phyloP scores from a whole-genome alignment of 2,888 invertebrate genomes.

The Oasisia sp. region DNA sequence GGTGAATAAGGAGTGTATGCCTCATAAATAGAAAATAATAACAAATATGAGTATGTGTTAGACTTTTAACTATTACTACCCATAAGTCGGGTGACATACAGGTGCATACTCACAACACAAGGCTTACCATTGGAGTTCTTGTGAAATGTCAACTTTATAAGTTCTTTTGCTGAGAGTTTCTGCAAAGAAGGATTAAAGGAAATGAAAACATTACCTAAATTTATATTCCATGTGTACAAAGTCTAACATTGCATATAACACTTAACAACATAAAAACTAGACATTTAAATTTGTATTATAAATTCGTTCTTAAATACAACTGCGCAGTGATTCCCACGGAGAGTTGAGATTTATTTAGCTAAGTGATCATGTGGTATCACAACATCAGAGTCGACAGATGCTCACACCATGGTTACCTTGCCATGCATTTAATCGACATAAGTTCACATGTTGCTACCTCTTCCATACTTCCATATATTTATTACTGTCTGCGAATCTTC shows the following conservation, averaged over 20 bases:
- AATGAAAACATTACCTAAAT: background rate
- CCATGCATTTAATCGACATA: too few species aligned
- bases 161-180: constrained; percentile 81
- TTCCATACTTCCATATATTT: too few species aligned
- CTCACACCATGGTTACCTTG: too few species aligned
- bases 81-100: background rate
- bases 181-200: constrained; percentile 66
- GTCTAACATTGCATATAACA: background rate
- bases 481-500: too few species aligned
- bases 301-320: too few species aligned
- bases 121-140: constrained; percentile 78
- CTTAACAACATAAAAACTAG: too few species aligned
- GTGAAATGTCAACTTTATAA: constrained; percentile 87
- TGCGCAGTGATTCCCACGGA: too few species aligned
- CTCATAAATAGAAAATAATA: background rate
- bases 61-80: background rate
- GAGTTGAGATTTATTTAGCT: too few species aligned
- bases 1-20: background rate
- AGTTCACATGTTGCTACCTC: too few species aligned
- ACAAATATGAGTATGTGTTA: background rate
- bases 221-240: background rate
- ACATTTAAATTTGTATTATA: too few species aligned
- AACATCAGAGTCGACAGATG: too few species aligned
- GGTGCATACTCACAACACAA: background rate
- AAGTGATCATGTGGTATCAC: too few species aligned